Evolutionary conservation across 2,797 vertebrate species (phyloP).

Genomic region (Decapterus maruadsi): DNA sequence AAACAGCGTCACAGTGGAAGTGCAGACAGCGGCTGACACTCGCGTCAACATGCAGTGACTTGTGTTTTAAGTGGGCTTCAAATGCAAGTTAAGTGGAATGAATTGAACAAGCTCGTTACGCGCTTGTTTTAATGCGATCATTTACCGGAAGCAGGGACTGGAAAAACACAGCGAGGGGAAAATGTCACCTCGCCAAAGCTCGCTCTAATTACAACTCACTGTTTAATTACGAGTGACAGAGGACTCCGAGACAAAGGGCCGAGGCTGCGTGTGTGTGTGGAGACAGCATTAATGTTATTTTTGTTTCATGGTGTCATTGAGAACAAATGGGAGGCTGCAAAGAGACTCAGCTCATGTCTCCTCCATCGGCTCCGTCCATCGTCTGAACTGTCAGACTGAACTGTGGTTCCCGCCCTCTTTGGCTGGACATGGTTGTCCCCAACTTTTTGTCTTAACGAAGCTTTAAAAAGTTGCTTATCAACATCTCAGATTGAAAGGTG

Average conservation of each 20-base stretch:
- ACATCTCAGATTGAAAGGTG: neutral
- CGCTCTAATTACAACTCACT: conserved; percentile 58
- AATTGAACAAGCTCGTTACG: conserved; percentile 70
- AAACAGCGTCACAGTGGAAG: neutral
- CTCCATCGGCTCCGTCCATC: neutral
- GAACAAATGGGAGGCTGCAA: conserved; percentile 32
- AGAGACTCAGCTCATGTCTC: conserved; percentile 20
- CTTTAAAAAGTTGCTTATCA: neutral
- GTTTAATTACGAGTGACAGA: conserved; percentile 72
- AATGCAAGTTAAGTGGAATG: conserved; percentile 64
- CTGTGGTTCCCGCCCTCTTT: neutral
- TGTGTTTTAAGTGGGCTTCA: conserved; percentile 46
- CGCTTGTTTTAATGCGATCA: conserved; percentile 57
- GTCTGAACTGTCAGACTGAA: conserved; percentile 26
- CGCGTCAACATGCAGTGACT: neutral
- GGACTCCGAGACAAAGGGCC: conserved; percentile 53
- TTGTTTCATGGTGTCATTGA: conserved; percentile 35
- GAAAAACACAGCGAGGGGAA: conserved; percentile 52
- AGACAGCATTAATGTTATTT: conserved; percentile 56
- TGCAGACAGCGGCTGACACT: conserved; percentile 8
- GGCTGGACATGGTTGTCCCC: neutral
- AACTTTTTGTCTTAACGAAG: conserved; percentile 14
- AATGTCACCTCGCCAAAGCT: conserved; percentile 50
- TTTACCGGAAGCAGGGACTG: conserved; percentile 44
- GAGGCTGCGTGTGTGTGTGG: conserved; percentile 31